Evolutionary conservation across 35 echinoderm and acorn worm genomes (phyloP), one percentile per base, ranked within the genome.

Genomic region (Stichopus chloronotus): DNA sequence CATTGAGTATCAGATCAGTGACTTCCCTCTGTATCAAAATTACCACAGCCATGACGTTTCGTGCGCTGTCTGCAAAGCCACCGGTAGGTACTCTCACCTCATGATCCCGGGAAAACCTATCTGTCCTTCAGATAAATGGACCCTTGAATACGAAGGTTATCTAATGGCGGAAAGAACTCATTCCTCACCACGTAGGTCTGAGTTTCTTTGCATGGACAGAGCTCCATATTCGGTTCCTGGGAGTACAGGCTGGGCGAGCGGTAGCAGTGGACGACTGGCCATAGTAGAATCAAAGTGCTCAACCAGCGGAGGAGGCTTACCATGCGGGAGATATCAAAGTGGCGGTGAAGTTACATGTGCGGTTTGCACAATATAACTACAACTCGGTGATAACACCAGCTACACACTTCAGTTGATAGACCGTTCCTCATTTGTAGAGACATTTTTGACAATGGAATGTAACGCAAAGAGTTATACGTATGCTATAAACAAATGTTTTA

Each of bases 111-210:
- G 24, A 5, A 82, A n/a, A 43, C 81, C 57, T 14, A 25, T 23
- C 4, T 92, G 91, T 55, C 91, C 91, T 8, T 86, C 91, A 0
- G 11, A 14, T 4, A 59, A 82, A 71, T 92, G 91, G 91, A 92
- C 91, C 54, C 56, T 84, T 58, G 91, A 92, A 52, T 92, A 87
- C 57, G 12, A 59, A 9, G 79, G 91, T 7, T 92, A 84, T 54
- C 52, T 87, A 58, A 69, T 84, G 56, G 91, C 91, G 0, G 82
- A 85, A 56, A 21, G 82, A 55, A 55, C 82, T 56, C 82, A 85
- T 85, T 56, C 82, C 6, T 25, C n/a, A 17, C 82, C 54, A 12
- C 82, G 57, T 53, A 85, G 53, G 53, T 85, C 82, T 9, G 57
- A 21, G 89, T 85, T 85, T 55, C 52, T 85, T 56, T 85, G 82